Conservation (phyloP, 2,888 invertebrate genomes). For the Netelia virgata region DNA sequence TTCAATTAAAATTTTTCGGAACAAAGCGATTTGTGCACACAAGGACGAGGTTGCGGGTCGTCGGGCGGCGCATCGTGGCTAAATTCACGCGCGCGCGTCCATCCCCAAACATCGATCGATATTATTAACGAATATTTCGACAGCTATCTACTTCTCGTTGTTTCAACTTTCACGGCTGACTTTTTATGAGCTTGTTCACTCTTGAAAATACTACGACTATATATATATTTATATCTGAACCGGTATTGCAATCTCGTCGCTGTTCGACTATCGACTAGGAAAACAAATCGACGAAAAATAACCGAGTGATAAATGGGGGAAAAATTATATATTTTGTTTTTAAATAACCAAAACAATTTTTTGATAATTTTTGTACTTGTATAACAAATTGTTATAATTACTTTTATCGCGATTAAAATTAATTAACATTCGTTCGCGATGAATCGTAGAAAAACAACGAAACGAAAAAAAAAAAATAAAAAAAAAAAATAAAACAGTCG, state of each 20-base stretch:
- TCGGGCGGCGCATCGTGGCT: neutral
- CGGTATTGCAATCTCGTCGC: constrained; percentile 28
- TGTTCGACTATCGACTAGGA: constrained; percentile 6
- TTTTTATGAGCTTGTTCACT: constrained; percentile 18
- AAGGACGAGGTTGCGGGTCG: neutral
- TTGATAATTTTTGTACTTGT: no score
- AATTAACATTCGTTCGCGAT: no score
- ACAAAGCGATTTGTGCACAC: constrained; percentile 29
- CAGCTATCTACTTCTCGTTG: constrained; percentile 4
- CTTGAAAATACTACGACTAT: neutral
- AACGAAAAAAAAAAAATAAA: neutral
- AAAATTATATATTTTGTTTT: neutral
- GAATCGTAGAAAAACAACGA: no score
- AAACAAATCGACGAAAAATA: no score
- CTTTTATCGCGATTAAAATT: no score
- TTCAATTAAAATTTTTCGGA: constrained; percentile 44
- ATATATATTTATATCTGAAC: constrained; percentile 41
- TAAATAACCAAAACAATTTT: neutral
- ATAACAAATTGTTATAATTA: no score
- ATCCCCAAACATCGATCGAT: constrained; percentile 24
- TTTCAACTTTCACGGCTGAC: neutral
- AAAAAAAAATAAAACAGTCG: neutral
- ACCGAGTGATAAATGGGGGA: no score
- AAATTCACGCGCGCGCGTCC: neutral
- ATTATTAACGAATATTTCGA: constrained; percentile 44